phyloP scores from a whole-genome alignment of 2,797 vertebrate genomes.

The Lates japonicus region DNA sequence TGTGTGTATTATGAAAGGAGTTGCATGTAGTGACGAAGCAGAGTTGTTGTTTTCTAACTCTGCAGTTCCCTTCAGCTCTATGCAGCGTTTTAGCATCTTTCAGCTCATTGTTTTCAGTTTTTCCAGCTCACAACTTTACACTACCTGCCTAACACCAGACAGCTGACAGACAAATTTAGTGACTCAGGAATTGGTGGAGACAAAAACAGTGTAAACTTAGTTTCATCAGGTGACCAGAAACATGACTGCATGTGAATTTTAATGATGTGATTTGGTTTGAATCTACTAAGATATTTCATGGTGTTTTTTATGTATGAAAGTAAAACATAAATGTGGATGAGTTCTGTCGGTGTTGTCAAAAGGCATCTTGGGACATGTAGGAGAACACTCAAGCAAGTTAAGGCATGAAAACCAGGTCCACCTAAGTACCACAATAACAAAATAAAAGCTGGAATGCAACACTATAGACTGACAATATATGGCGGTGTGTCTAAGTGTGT shows the following conservation, averaged over 20 bases:
- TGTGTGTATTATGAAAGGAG: neutral
- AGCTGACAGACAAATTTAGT: neutral
- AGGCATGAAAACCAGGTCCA: conserved; percentile 2
- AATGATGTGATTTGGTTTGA: neutral
- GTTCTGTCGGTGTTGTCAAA: neutral
- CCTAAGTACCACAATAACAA: neutral
- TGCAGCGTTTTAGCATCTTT: neutral
- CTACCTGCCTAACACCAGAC: neutral
- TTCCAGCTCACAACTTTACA: neutral
- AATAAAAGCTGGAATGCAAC: conserved; percentile 3
- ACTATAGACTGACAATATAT: neutral
- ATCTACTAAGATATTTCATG: neutral
- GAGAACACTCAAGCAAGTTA: neutral
- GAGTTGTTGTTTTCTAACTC: no score
- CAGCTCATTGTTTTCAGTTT: neutral
- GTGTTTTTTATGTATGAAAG: neutral
- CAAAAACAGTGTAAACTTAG: neutral
- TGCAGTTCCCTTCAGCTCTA: no score
- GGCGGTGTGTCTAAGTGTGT: neutral
- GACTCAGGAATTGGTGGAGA: neutral
- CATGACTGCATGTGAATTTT: neutral
- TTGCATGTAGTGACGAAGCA: neutral
- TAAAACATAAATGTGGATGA: neutral
- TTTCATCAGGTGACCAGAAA: no score
- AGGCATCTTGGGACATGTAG: neutral